Percentiles rank a stretch among this genome's conserved stretches.
Evolutionary conservation across 1,140 invertebrate species (phyloP).

Genomic region (Aphelenchoides besseyi): DNA sequence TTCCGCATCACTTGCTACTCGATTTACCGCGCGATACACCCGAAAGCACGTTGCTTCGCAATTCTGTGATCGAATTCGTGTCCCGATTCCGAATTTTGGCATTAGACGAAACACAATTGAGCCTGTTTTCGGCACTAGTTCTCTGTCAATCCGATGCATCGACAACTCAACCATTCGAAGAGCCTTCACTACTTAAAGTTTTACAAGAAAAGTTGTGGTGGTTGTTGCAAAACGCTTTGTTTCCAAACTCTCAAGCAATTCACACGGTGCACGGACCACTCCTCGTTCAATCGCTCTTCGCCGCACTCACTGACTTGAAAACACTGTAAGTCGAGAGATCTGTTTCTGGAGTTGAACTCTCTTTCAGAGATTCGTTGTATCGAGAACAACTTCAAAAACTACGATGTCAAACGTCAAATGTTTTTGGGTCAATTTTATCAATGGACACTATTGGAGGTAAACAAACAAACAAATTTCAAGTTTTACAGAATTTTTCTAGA

Average conservation of each 20-base stretch:
- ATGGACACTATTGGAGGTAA: not conserved
- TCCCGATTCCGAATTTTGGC: slow-evolving; percentile 84
- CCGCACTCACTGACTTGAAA: slow-evolving; percentile 7
- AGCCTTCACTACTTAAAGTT: slow-evolving; percentile 26
- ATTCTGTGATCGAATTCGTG: slow-evolving; percentile 94
- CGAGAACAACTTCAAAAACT: slow-evolving; percentile 1
- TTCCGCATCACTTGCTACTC: slow-evolving; percentile 10
- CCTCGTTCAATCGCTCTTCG: not conserved
- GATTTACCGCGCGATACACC: not conserved
- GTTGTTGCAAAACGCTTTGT: slow-evolving; percentile 9
- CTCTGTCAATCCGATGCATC: slow-evolving; percentile 32
- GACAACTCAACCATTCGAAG: slow-evolving; percentile 11
- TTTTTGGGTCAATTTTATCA: not conserved
- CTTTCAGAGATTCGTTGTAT: not conserved
- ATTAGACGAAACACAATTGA: slow-evolving; percentile 85
- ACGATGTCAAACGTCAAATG: too few relatives aligned
- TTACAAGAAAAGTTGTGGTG: slow-evolving; percentile 33
- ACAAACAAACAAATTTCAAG: too few relatives aligned
- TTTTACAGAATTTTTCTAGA: not conserved
- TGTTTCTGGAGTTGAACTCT: not conserved
- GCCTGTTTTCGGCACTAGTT: slow-evolving; percentile 67
- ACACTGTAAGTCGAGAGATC: not conserved
- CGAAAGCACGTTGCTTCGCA: slow-evolving; percentile 67
- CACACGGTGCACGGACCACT: not conserved
- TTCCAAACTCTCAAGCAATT: not conserved